phyloP scores from a whole-genome alignment of 2,888 invertebrate species.

The Limnephilus rhombicus region DNA sequence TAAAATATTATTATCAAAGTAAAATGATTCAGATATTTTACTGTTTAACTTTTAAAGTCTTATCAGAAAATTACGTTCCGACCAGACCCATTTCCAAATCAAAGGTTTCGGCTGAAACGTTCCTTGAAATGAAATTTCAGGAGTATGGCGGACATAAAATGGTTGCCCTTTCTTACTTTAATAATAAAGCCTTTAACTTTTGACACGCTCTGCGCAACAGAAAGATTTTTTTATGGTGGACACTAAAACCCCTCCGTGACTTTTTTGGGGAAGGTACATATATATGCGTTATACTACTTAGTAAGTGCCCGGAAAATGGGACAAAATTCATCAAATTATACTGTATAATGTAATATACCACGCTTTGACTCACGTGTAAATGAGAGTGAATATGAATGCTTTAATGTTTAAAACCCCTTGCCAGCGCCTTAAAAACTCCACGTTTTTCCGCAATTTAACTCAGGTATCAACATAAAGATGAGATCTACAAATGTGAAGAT shows the following conservation, averaged over 20 bases:
- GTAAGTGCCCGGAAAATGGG: neutral
- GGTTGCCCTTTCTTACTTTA: neutral
- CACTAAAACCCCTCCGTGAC: neutral
- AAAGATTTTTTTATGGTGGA: neutral
- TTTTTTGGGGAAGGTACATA: neutral
- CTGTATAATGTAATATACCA: neutral
- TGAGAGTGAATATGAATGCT: neutral
- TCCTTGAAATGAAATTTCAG: neutral
- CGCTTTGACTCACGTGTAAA: neutral
- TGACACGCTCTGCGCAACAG: neutral
- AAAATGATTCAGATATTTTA: neutral
- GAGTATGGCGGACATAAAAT: neutral
- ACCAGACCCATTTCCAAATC: neutral
- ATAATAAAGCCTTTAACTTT: neutral
- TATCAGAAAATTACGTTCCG: neutral
- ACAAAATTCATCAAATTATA: neutral
- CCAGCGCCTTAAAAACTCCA: neutral
- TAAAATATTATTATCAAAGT: neutral
- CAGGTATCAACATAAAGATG: no score
- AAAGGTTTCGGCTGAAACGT: neutral
- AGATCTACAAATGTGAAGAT: no score
- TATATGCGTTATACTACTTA: neutral
- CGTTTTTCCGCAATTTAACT: no score
- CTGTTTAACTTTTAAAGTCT: neutral
- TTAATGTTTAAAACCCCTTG: neutral